Base-by-base conservation (phyloP, 92 coral and sea anemone genomes). In the Phenganax marumi region DNA sequence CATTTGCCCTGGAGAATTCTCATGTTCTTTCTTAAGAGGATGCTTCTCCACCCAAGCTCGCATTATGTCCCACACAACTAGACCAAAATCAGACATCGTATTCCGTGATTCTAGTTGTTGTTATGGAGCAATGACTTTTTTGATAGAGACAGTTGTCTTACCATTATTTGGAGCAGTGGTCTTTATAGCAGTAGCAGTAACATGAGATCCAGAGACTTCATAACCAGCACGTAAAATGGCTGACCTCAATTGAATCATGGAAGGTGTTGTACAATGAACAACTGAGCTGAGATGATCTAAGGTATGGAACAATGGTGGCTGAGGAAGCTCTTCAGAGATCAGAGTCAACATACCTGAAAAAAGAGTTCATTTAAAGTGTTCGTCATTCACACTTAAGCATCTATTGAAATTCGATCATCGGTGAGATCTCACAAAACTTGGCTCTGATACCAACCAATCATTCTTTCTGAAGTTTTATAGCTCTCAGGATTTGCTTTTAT, bases 51-150 rank as follows among this genome's bases (percentile, higher is more conserved):
- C 97, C 98, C 98, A 95, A 61, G 93, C 93, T 73, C 95, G 84
- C 93, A 95, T 86, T 62, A 95, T 68, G 52, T 95, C 98, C 98
- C 98, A 95, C 24, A 95, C 80, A 53, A 95, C 98, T 95, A 63
- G 60, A 76, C 64, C 63, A 43, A 6, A 21, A 8, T 68, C 57
- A n/a, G 23, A n/a, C 63, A 56, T 56, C 17, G 1, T 56, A 56
- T 56, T 13, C 17, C 7, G 8, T 14, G 17, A 56, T 56, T 1
- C 17, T 56, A 13, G 21, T 19, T 13, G 63, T 56, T 13, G 16
- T 56, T 14, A 13, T 56, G 1, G 16, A 56, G 17, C 63, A 56
- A 13, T 56, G 7, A 56, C 63, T 21, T 68, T 6, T 14, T 47
- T 9, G 46, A 18, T 49, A 21, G 13, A 49, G 12, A 2, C 12